Evolutionary conservation across 2,797 vertebrate genomes (phyloP).

Genomic region (Hydrocynus forskahlii): DNA sequence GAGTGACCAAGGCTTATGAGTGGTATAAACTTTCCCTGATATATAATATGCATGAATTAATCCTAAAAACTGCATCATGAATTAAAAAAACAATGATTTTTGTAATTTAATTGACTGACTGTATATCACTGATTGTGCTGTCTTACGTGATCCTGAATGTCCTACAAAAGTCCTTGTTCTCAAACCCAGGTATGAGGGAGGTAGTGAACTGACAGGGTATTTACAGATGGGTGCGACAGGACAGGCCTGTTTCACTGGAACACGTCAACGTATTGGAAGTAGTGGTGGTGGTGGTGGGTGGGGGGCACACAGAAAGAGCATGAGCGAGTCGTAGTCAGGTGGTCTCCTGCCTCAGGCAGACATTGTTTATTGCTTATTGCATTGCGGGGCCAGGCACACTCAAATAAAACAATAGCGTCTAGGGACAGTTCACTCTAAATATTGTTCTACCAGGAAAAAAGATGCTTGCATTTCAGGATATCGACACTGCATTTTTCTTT

Average conservation of each 20-base stretch:
- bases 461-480: slow-evolving; percentile 32
- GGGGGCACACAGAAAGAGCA: slow-evolving; percentile 46
- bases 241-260: slow-evolving; percentile 67
- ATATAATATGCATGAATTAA: no score
- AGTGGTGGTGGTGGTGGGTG: slow-evolving; percentile 57
- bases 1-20: no score
- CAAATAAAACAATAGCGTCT: slow-evolving; percentile 64
- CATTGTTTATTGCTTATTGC: slow-evolving; percentile 73
- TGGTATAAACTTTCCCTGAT: no score
- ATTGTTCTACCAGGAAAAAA: slow-evolving; percentile 46
- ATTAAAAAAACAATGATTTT: no score
- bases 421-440: slow-evolving; percentile 52
- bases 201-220: slow-evolving; percentile 53
- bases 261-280: slow-evolving; percentile 70
- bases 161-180: neutral
- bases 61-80: no score
- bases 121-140: no score
- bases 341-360: slow-evolving; percentile 69
- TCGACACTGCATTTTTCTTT: slow-evolving; percentile 21
- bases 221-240: slow-evolving; percentile 63
- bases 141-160: neutral
- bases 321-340: slow-evolving; percentile 63
- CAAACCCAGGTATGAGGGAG: slow-evolving; percentile 13
- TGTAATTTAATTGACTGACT: no score
- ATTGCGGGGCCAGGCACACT: slow-evolving; percentile 62